A percentile compares a stretch with the other conserved stretches of the same genome.
Conservation (phyloP, 2,113 vertebrate genomes). For the Scolopax mira region DNA sequence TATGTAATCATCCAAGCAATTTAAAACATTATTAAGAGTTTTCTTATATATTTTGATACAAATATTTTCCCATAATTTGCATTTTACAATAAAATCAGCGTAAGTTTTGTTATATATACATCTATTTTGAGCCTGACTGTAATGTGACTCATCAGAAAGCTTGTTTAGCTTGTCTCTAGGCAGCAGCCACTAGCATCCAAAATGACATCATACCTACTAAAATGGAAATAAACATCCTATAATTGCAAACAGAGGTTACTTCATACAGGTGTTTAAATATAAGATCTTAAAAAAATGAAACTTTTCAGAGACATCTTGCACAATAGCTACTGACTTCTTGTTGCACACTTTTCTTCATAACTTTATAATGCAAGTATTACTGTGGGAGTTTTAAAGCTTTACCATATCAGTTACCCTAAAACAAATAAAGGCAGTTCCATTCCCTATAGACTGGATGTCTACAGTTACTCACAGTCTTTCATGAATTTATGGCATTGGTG, state of each 20-base stretch:
- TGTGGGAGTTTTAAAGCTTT: neutral
- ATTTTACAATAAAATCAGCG: neutral
- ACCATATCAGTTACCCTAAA: neutral
- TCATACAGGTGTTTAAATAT: constrained; percentile 15
- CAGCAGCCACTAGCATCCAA: neutral
- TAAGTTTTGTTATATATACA: neutral
- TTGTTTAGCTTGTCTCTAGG: neutral
- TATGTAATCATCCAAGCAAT: neutral
- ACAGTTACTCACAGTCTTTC: neutral
- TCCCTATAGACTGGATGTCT: neutral
- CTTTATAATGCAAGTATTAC: neutral
- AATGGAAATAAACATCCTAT: constrained; percentile 26
- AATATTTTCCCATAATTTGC: neutral
- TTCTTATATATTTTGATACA: neutral
- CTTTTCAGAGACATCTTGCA: neutral
- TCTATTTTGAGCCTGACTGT: neutral
- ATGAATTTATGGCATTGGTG: neutral
- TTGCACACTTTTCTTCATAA: neutral
- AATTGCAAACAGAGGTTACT: neutral
- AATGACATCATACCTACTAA: neutral
- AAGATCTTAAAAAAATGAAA: neutral
- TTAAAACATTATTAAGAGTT: neutral
- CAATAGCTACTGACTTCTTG: neutral
- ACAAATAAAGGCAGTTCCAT: neutral
- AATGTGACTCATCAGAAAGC: neutral